Percentiles rank a stretch among this genome's conserved stretches.
Evolutionary conservation across 1,140 invertebrate genomes (phyloP).

Genomic region (Conus ventricosus): DNA sequence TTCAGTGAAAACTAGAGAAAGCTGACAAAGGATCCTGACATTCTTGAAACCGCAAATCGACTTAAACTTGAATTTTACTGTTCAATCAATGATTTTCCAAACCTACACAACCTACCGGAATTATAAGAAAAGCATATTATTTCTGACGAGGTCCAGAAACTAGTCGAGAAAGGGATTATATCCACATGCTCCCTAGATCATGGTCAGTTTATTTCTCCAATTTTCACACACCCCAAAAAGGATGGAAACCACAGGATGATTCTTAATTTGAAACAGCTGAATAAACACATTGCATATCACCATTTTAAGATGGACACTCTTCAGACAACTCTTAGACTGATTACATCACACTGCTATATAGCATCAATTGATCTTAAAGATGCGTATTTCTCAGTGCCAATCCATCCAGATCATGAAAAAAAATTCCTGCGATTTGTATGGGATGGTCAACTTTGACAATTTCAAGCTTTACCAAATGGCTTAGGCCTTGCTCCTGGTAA

Average conservation of each 20-base stretch:
- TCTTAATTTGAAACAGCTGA: constrained; percentile 53
- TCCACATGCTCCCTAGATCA: not conserved
- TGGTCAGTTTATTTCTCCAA: constrained; percentile 47
- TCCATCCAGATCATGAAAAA: constrained; percentile 24
- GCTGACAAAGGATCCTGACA: too few relatives aligned
- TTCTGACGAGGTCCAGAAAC: not conserved
- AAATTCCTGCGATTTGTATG: constrained; percentile 48
- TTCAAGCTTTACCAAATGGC: constrained; percentile 4
- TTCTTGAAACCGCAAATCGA: too few relatives aligned
- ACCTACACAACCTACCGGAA: not conserved
- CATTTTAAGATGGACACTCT: constrained; percentile 63
- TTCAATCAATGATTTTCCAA: not conserved
- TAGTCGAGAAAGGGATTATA: not conserved
- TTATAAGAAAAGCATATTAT: not conserved
- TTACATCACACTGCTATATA: constrained; percentile 42
- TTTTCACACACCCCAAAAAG: constrained; percentile 48
- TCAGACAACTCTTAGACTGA: constrained; percentile 29
- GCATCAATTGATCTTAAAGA: constrained; percentile 50
- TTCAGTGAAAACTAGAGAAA: too few relatives aligned
- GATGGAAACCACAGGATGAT: constrained; percentile 50
- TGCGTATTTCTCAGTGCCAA: constrained; percentile 47
- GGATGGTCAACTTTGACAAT: constrained; percentile 33
- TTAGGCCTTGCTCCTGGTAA: constrained; percentile 24
- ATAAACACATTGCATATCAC: constrained; percentile 46
- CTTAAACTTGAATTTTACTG: too few relatives aligned